Base-by-base conservation (phyloP, 2,113 vertebrate genomes). In the Edolisoma coerulescens region DNA sequence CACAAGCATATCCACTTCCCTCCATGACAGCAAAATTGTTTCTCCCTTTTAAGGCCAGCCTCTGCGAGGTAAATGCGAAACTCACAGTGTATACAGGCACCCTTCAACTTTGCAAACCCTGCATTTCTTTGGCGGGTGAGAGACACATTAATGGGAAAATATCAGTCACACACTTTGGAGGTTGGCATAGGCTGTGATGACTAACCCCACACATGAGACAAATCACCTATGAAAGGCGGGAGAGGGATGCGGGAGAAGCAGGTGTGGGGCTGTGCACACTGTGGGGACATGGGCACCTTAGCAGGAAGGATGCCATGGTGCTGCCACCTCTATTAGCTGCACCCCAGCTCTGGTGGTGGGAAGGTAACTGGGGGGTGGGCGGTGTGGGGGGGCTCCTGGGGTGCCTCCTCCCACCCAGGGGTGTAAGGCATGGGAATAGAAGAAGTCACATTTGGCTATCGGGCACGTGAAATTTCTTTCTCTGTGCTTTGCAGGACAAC, bases 401-500 rank as follows among this genome's bases (percentile, higher is more conserved):
- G 12, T 56, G 13, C 45, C 14, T 70, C n/a, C 49, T 4, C 24
- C 11, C 67, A 56, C 21, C 1, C 7, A 30, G 23, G 53, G 11
- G 16, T 56, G 45, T 53, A 18, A 56, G 32, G 27, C 8, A 23
- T 8, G 11, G 26, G 33, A 64, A 44, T 1, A 42, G 49, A 63
- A 37, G 6, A 26, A 42, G 33, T 39, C 26, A 23, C 27, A 0
- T 37, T 28, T 80, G 50, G 27, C 9, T 50, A 14, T 11, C 3
- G 11, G 27, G 20, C 59, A 52, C 11, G 2, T 33, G 41, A 65
- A 7, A 8, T 53, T 90, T 89, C 10, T 2, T 45, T 27, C 63
- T 68, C 74, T 90, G 15, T 97, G 70, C 95, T 79, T 97, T 92
- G 59, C 95, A 98, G 98, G 98, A 23, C 97, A 98, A 73, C 95